phyloP scores from a whole-genome alignment of 2,797 vertebrate genomes.

The Paramormyrops hopkinsi region DNA sequence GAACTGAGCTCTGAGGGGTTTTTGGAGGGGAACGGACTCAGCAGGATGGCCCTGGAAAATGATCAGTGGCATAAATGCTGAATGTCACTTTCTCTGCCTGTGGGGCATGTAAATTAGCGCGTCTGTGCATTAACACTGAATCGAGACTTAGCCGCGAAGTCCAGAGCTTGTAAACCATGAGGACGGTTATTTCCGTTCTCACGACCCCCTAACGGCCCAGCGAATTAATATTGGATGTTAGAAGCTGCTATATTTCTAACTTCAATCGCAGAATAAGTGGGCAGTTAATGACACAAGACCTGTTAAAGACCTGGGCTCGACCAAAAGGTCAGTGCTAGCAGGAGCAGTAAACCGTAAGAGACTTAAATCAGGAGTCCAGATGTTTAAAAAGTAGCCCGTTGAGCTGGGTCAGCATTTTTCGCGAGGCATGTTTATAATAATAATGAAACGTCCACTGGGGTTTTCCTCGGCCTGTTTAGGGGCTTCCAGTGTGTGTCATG shows the following conservation, averaged over 20 bases:
- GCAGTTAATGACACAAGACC: neutral
- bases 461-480: neutral
- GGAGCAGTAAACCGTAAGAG: neutral
- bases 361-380: neutral
- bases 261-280: neutral
- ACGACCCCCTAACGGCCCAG: neutral
- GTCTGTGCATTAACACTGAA: neutral
- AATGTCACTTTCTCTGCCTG: neutral
- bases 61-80: neutral
- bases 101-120: constrained; percentile 5
- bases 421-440: neutral
- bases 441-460: neutral
- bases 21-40: neutral
- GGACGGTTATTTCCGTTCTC: neutral
- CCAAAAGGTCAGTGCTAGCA: neutral
- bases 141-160: neutral
- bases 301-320: neutral
- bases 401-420: neutral
- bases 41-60: neutral
- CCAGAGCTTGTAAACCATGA: neutral
- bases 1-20: neutral
- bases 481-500: neutral
- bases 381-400: neutral
- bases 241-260: neutral
- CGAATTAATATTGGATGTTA: neutral